phyloP scores from a whole-genome alignment of 2,888 invertebrate genomes.

The Gymnocheta viridis region DNA sequence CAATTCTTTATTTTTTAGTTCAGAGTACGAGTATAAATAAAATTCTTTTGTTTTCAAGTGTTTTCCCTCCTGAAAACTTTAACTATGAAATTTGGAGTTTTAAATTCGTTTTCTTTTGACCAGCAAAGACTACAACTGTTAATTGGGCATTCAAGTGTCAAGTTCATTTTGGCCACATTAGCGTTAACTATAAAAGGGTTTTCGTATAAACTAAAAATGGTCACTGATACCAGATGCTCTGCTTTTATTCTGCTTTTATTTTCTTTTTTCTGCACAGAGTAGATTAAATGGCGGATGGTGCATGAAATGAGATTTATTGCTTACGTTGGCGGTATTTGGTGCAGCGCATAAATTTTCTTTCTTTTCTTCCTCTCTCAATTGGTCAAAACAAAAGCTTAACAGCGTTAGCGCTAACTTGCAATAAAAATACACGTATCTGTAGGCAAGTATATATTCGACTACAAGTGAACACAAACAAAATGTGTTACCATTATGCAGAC shows the following conservation, averaged over 20 bases:
- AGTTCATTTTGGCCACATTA: constrained; percentile 82
- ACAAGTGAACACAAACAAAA: constrained; percentile 49
- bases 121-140: constrained; percentile 72
- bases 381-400: constrained; percentile 45
- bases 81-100: constrained; percentile 24
- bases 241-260: constrained; percentile 1
- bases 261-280: background rate
- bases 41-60: constrained; percentile 63
- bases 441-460: background rate
- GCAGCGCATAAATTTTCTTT: constrained; percentile 73
- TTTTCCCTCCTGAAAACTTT: background rate
- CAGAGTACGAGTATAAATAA: background rate
- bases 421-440: constrained; percentile 23
- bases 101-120: constrained; percentile 69
- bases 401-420: constrained; percentile 13
- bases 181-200: constrained; percentile 81
- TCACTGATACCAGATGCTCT: constrained; percentile 70
- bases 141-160: constrained; percentile 82
- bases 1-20: constrained; percentile 29
- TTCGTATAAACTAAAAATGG: constrained; percentile 61
- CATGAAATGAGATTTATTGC: constrained; percentile 80
- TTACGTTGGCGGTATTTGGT: constrained; percentile 73
- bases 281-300: constrained; percentile 72
- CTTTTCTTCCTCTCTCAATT: constrained; percentile 65
- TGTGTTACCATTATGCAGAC: constrained; percentile 64